phyloP scores from a whole-genome alignment of 2,797 vertebrate species.

The Champsocephalus gunnari region DNA sequence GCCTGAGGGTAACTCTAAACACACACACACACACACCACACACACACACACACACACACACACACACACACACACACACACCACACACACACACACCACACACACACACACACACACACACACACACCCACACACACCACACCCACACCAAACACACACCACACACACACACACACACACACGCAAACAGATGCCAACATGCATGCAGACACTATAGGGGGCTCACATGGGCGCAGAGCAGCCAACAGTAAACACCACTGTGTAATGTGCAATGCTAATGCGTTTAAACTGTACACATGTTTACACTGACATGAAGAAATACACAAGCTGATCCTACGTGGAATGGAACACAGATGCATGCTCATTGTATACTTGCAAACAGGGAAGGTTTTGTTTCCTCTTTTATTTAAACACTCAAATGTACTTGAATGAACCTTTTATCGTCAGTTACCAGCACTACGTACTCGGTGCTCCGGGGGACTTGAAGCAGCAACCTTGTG shows the following conservation, averaged over 20 bases:
- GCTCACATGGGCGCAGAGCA: conserved; percentile 16
- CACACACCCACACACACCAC: background rate
- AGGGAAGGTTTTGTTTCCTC: background rate
- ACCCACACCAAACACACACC: conserved; percentile 31
- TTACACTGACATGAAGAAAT: conserved; percentile 11
- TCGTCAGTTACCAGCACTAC: no score
- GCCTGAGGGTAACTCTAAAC: conserved; percentile 65
- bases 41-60: conserved; percentile 30
- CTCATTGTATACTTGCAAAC: background rate
- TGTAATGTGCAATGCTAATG: background rate
- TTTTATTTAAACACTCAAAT: background rate
- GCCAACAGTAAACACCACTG: conserved; percentile 12
- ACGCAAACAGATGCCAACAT: conserved; percentile 53
- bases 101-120: conserved; percentile 39
- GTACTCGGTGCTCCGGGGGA: no score
- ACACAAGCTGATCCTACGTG: background rate
- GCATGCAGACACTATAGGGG: conserved; percentile 25
- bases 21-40: conserved; percentile 1
- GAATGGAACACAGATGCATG: conserved; percentile 26
- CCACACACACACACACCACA: conserved; percentile 33
- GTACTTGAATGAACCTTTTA: no score
- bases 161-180: conserved; percentile 28
- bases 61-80: conserved; percentile 33
- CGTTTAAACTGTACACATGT: conserved; percentile 32
- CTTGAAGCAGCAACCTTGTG: no score